Conservation (phyloP, 2,888 invertebrate species). For the Volucella inflata region DNA sequence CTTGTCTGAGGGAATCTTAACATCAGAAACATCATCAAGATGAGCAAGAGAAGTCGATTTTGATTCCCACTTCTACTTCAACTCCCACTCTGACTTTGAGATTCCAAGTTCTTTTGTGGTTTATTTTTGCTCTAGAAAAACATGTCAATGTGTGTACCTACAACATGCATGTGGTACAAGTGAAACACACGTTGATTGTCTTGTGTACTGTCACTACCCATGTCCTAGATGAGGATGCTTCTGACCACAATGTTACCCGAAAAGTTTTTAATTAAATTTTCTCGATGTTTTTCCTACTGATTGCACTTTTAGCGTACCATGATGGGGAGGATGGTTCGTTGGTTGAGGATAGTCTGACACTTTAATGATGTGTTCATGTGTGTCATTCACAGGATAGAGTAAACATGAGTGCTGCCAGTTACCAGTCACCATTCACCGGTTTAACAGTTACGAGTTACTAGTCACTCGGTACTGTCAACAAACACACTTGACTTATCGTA, state of each 20-base stretch:
- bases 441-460: too few relatives aligned
- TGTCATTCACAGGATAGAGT: slow-evolving; percentile 61
- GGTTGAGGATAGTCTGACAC: slow-evolving; percentile 27
- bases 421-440: too few relatives aligned
- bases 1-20: slow-evolving; percentile 56
- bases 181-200: not conserved
- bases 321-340: not conserved
- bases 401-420: slow-evolving; percentile 40
- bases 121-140: slow-evolving; percentile 23
- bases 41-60: slow-evolving; percentile 1
- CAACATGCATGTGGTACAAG: slow-evolving; percentile 19
- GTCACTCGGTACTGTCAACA: slow-evolving; percentile 24
- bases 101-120: not conserved
- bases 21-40: slow-evolving; percentile 12
- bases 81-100: too few relatives aligned
- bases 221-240: slow-evolving; percentile 15
- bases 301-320: slow-evolving; percentile 51
- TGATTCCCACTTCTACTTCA: not conserved
- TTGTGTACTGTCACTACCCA: not conserved
- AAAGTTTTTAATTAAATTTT: slow-evolving; percentile 74
- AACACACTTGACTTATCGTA: slow-evolving; percentile 64
- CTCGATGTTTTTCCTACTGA: slow-evolving; percentile 72
- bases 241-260: slow-evolving; percentile 39
- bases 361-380: slow-evolving; percentile 70
- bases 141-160: slow-evolving; percentile 19